A percentile compares a stretch with the other conserved stretches of the same genome.
These are phyloP conservation scores for Triops longicaudatus DNA, from an alignment of 1,140 invertebrate species.

Conservation along the genomic window DNA sequence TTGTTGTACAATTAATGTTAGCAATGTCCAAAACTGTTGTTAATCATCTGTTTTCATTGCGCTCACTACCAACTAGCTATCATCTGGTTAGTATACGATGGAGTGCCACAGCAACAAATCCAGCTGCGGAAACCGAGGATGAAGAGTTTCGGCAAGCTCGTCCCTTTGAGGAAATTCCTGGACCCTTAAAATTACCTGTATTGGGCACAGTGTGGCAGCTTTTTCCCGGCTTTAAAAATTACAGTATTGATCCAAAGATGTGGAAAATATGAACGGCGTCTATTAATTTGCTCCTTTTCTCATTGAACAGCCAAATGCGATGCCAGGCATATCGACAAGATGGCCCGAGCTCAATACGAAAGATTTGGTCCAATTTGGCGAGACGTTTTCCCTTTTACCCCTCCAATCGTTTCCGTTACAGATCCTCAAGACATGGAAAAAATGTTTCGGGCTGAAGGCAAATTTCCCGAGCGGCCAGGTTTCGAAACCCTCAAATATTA, in stretches of 20 bases:
- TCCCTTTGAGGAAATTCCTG: not conserved
- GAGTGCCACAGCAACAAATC: not conserved
- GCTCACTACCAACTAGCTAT: not conserved
- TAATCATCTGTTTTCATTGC: not conserved
- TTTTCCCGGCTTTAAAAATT: not conserved
- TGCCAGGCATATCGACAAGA: not conserved
- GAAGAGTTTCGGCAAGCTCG: not conserved
- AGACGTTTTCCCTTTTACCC: slow-evolving; percentile 61
- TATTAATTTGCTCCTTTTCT: not conserved
- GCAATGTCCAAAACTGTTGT: not conserved
- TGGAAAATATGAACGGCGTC: not conserved
- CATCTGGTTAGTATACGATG: not conserved
- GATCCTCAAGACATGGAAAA: slow-evolving; percentile 64
- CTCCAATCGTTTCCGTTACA: slow-evolving; percentile 68
- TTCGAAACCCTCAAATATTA: slow-evolving; percentile 29
- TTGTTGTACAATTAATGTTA: not conserved
- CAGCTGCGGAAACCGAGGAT: not conserved
- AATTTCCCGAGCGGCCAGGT: slow-evolving; percentile 58
- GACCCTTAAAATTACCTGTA: not conserved
- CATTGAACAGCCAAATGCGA: not conserved
- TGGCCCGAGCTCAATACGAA: slow-evolving; percentile 36
- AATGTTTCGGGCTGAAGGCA: slow-evolving; percentile 63
- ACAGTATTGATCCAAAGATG: not conserved
- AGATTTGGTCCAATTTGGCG: slow-evolving; percentile 63
- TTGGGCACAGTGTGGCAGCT: not conserved